These are phyloP conservation scores for Halcyon badia DNA, from an alignment of 2,797 vertebrate genomes.

Conservation along the genomic window DNA sequence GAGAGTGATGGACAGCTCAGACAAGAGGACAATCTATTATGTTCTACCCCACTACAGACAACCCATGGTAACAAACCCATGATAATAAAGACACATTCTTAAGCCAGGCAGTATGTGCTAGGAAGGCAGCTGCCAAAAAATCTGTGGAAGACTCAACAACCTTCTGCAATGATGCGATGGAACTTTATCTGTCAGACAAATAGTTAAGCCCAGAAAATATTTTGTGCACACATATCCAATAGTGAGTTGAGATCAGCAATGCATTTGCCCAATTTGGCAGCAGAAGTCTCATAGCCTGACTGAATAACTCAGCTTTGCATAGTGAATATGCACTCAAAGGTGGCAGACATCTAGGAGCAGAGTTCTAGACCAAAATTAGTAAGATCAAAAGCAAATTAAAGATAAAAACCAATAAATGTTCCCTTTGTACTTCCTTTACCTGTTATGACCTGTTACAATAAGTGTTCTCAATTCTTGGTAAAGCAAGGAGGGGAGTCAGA, in stretches of 20 bases:
- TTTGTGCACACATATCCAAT: neutral
- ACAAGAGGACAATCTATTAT: neutral
- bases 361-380: neutral
- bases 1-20: neutral
- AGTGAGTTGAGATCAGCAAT: neutral
- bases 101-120: neutral
- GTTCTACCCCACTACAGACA: neutral
- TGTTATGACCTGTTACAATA: neutral
- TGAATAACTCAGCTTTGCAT: neutral
- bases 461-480: too few relatives aligned
- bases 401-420: neutral
- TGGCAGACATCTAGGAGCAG: neutral
- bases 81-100: neutral
- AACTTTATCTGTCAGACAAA: neutral
- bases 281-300: neutral
- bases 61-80: neutral
- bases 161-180: neutral
- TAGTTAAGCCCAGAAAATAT: neutral
- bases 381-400: neutral
- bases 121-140: neutral
- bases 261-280: neutral
- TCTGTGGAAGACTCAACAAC: neutral
- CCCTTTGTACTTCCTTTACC: neutral
- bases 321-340: neutral
- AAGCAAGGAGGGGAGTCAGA: too few relatives aligned